Base-by-base conservation (phyloP, 1,140 invertebrate species). In the Diachasmimorpha longicaudata region DNA sequence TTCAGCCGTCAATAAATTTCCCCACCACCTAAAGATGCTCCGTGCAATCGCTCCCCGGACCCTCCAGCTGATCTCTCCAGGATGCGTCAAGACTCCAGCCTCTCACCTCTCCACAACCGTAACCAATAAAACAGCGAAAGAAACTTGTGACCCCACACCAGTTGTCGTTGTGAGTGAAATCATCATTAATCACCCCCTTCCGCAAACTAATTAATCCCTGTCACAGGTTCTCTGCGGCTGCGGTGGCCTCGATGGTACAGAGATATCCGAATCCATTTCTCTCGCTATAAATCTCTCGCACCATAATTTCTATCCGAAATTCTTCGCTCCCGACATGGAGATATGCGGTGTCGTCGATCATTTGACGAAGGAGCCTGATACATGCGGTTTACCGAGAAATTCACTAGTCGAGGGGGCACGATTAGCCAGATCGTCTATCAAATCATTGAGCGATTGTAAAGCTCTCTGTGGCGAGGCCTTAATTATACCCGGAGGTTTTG, bases 401-500 rank as follows among this genome's bases (percentile, higher is more conserved):
- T 90, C 91, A 5, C 75, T 93, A 6, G 83, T 87, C 8, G 92
- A 93, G 81, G 90, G 90, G n/a, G 92, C 92, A 1, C 81, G 92
- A 77, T 90, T 93, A 77, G 90, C 91, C 21, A 84, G 92, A 76
- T 89, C 90, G 1, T 84, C 86, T 6, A 86, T 93, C 55, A 80
- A 87, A 72, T 85, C 90, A 58, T 78, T 93, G 5, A 85, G 84
- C 42, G 83, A 90, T 19, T 85, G 92, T 11, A 84, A 87, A 44
- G 79, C 85, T 2, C 79, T 79, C 19, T 77, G 79, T 14, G 90
- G 88, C 74, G 89, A 89, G 83, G 91, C 89, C 21, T 85, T 93
- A 13, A 84, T 93, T 14, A 89, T 93, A 76, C 92, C 92, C 44
- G 92, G 92, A 67, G 92, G 92, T 70, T 92, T 92, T 86, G 92